phyloP scores from a whole-genome alignment of 1,140 invertebrate species.

The Leptopilina clavipes region DNA sequence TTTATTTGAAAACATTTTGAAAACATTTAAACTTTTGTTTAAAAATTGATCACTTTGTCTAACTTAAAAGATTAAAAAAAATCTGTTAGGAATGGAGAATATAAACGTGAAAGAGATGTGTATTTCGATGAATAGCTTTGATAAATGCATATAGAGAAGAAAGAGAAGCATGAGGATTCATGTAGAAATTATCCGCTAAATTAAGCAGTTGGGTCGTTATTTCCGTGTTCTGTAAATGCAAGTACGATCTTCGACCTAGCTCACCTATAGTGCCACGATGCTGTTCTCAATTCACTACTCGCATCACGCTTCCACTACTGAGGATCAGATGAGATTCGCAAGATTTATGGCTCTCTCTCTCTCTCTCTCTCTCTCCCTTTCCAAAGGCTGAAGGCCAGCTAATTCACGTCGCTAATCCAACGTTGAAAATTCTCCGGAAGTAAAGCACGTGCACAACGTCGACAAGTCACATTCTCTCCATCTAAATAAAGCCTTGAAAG shows the following conservation, averaged over 20 bases:
- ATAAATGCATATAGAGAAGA: background rate
- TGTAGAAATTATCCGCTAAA: slow-evolving; percentile 23
- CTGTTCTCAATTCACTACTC: slow-evolving; percentile 32
- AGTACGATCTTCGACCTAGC: slow-evolving; percentile 18
- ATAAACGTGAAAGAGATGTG: background rate
- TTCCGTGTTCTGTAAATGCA: slow-evolving; percentile 25
- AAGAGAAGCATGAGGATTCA: background rate
- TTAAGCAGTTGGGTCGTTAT: slow-evolving; percentile 20
- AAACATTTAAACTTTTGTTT: no score
- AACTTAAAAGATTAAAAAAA: background rate
- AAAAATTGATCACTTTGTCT: no score
- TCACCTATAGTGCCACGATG: background rate
- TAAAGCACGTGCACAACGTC: slow-evolving; percentile 26
- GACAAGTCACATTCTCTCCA: slow-evolving; percentile 24
- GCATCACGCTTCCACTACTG: slow-evolving; percentile 14
- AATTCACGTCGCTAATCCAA: slow-evolving; percentile 34
- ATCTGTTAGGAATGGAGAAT: background rate
- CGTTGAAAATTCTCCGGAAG: slow-evolving; percentile 20
- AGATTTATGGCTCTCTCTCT: background rate
- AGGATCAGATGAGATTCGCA: slow-evolving; percentile 26
- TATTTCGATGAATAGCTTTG: background rate
- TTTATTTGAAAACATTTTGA: no score
- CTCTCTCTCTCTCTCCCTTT: background rate
- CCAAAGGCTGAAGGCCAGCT: slow-evolving; percentile 22
- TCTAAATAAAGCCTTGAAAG: slow-evolving; percentile 4